phyloP scores from a whole-genome alignment of 2,888 invertebrate genomes.

The Melanostoma mellinum region DNA sequence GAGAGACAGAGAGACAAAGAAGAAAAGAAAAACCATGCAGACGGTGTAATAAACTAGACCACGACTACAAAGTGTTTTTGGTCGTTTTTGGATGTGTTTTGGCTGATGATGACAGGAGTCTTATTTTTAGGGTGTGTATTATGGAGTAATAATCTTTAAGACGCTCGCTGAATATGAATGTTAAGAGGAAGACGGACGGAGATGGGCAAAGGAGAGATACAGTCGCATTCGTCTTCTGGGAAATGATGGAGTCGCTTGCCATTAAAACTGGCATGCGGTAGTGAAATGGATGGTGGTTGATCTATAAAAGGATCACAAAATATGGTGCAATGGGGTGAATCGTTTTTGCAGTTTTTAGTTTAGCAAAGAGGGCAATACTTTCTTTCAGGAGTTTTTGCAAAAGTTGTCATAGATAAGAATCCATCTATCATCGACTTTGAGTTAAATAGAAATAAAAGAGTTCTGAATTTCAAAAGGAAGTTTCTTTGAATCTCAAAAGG shows the following conservation, averaged over 20 bases:
- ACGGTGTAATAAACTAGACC: slow-evolving; percentile 68
- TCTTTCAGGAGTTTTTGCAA: background rate
- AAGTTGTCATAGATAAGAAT: too few species aligned
- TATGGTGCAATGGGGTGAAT: slow-evolving; percentile 66
- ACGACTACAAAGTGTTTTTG: slow-evolving; percentile 46
- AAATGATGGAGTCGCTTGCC: slow-evolving; percentile 69
- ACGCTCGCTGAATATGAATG: slow-evolving; percentile 37
- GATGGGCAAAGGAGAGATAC: background rate
- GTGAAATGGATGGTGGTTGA: slow-evolving; percentile 43
- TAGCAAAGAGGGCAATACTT: background rate
- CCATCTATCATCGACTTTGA: too few species aligned
- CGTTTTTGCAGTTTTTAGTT: slow-evolving; percentile 6
- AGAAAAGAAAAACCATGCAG: slow-evolving; percentile 1
- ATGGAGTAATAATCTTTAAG: slow-evolving; percentile 57
- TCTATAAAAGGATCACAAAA: slow-evolving; percentile 66
- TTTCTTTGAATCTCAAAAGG: too few species aligned
- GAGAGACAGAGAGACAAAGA: too few species aligned
- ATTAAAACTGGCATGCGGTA: slow-evolving; percentile 70
- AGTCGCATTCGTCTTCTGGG: slow-evolving; percentile 48
- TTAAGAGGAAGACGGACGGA: background rate
- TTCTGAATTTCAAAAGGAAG: too few species aligned
- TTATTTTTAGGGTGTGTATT: slow-evolving; percentile 70
- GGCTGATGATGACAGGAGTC: slow-evolving; percentile 46
- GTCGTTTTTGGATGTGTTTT: slow-evolving; percentile 43
- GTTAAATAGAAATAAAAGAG: too few species aligned